phyloP scores from a whole-genome alignment of 2,888 invertebrate genomes.

The Andrena flavipes region DNA sequence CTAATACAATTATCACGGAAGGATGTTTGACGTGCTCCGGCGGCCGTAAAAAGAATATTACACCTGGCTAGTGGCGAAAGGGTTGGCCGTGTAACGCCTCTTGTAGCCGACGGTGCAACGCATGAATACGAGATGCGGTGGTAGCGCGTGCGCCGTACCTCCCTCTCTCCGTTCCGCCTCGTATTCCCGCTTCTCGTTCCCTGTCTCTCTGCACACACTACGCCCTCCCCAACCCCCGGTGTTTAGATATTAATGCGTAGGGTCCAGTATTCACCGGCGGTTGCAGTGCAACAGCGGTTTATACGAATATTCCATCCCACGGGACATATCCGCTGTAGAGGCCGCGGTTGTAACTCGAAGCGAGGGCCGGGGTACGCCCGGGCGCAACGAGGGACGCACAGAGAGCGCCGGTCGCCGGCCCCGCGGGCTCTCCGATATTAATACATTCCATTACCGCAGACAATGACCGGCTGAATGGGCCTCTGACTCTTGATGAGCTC shows the following conservation, averaged over 20 bases:
- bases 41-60: conserved; percentile 63
- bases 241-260: conserved; percentile 73
- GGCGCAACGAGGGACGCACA: not conserved
- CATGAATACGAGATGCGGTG: conserved; percentile 69
- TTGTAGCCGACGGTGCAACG: conserved; percentile 58
- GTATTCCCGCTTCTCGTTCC: conserved; percentile 3
- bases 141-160: conserved; percentile 43
- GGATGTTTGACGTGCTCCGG: conserved; percentile 59
- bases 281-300: conserved; percentile 71
- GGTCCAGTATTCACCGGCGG: conserved; percentile 67
- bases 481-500: conserved; percentile 82
- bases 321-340: conserved; percentile 68
- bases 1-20: conserved; percentile 64
- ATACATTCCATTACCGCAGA: conserved; percentile 84
- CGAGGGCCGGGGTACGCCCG: conserved; percentile 32
- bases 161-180: not conserved
- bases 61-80: conserved; percentile 60
- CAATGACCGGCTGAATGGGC: conserved; percentile 83
- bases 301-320: conserved; percentile 73
- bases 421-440: conserved; percentile 82
- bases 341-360: conserved; percentile 68
- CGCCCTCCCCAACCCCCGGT: conserved; percentile 25
- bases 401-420: conserved; percentile 64
- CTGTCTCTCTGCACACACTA: conserved; percentile 14
- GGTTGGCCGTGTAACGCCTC: conserved; percentile 62